A percentile compares a stretch with the other conserved stretches of the same genome.
Conservation (phyloP, 2,888 invertebrate genomes). For the Thyatira batis region DNA sequence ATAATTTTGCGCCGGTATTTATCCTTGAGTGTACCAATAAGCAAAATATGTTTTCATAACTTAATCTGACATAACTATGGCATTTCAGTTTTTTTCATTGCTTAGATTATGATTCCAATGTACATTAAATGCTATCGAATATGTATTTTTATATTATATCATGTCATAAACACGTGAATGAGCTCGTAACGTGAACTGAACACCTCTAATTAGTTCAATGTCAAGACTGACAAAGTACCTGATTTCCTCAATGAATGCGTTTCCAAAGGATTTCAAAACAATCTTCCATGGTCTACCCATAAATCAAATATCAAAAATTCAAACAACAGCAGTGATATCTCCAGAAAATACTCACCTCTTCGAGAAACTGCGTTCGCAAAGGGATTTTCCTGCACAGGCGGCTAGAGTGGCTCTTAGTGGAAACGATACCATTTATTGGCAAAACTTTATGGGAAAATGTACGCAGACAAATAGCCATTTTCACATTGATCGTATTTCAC, state of each 20-base stretch:
- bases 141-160: conserved; percentile 9
- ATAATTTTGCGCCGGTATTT: background rate
- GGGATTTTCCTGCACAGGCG: conserved; percentile 78
- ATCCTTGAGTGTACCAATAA: too few species aligned
- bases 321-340: background rate
- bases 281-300: conserved; percentile 1
- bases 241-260: conserved; percentile 11
- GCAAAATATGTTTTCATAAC: background rate
- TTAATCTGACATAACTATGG: background rate
- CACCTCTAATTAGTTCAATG: conserved; percentile 56
- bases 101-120: conserved; percentile 9
- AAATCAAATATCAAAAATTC: conserved; percentile 3
- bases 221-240: conserved; percentile 42
- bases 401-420: conserved; percentile 77
- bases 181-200: conserved; percentile 20
- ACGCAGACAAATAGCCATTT: conserved; percentile 83
- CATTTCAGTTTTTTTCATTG: background rate
- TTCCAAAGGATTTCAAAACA: conserved; percentile 26
- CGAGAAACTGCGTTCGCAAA: conserved; percentile 72
- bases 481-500: conserved; percentile 44
- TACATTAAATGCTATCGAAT: conserved; percentile 16
- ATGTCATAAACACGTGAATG: conserved; percentile 40
- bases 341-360: conserved; percentile 71
- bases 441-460: conserved; percentile 80
- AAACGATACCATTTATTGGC: conserved; percentile 77